Evolutionary conservation across 2,113 vertebrate genomes (phyloP).

Genomic region (Asarcornis scutulata): DNA sequence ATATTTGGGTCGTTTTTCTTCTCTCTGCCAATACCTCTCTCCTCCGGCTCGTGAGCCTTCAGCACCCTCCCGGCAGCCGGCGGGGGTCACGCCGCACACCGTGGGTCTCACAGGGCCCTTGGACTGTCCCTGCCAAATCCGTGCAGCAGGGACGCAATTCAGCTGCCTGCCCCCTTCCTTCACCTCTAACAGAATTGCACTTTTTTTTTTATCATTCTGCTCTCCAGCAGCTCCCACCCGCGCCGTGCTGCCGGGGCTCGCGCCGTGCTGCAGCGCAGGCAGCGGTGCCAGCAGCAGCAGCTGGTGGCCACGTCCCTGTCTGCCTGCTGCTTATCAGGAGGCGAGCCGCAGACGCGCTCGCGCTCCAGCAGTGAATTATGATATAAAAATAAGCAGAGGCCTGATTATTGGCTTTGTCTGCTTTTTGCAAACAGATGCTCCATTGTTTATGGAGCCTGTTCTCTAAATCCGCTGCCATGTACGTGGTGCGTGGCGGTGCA

Average conservation of each 20-base stretch:
- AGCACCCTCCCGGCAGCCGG: too few relatives aligned
- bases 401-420: constrained; percentile 61
- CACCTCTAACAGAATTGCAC: background rate
- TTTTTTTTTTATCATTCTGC: background rate
- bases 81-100: rapidly evolving
- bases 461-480: background rate
- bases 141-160: background rate
- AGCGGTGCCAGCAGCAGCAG: constrained; percentile 47
- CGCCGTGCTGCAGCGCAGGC: background rate
- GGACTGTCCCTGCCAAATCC: rapidly evolving
- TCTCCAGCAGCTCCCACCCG: background rate
- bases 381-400: constrained; percentile 35
- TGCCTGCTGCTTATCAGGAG: constrained; percentile 42
- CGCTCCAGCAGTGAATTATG: constrained; percentile 32
- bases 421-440: constrained; percentile 52
- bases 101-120: rapidly evolving
- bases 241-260: background rate
- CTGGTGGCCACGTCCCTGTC: constrained; percentile 12
- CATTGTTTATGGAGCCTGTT: constrained; percentile 16
- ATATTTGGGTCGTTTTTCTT: background rate
- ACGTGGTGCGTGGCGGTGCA: rapidly evolving
- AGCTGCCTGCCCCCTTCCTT: background rate
- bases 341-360: background rate
- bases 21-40: background rate
- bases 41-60: background rate